Base-by-base conservation (phyloP, 2,797 vertebrate genomes). In the Lacerta viridis region DNA sequence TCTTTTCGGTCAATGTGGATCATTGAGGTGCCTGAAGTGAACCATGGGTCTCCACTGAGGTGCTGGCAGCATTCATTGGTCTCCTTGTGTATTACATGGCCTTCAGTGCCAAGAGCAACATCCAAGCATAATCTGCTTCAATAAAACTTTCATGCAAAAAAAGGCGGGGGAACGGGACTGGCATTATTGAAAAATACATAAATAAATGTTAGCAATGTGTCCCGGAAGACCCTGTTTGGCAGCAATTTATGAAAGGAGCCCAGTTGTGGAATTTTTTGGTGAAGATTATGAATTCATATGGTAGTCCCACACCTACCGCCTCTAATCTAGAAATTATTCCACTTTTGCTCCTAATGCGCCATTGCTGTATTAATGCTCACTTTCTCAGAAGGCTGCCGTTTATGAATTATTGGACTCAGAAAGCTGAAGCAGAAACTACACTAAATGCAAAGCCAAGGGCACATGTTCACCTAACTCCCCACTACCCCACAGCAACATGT, bases 1-100 rank as follows among this genome's bases (percentile, higher is more conserved):
- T 99, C 55, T 99, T 99, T 95, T 98, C 97, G 1, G 98, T 99
- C 92, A 98, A 97, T n/a, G 98, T 99, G 80, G 98, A 99, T 91
- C 98, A 99, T 95, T 96, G 98, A 96, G 91, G 89, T 80, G 98
- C 97, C 1, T 98, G 98, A 98, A 98, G 76, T 0, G 98, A 98
- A 76, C 98, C 98, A 1, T 99, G 98, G 98, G 98, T 99, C 84
- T 98, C 98, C 29, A 98, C 98, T 0, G 98, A 99, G 92, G 98
- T 99, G n/a, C 94, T 99, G 93, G 98, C 98, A 0, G 98, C 97
- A 4, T 96, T 96, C 5, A 96, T 99, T 0, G 98, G 98, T 33
- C 97, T 99, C 87, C 83, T 98, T 79, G 89, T 98, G 87, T 98
- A 98, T 94, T 98, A 98, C 93, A 87, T 98, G 94, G 98, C 98